A percentile compares a stretch with the other conserved stretches of the same genome.
Conservation (phyloP, 2,888 invertebrate genomes). For the Drosophila macrospina region DNA sequence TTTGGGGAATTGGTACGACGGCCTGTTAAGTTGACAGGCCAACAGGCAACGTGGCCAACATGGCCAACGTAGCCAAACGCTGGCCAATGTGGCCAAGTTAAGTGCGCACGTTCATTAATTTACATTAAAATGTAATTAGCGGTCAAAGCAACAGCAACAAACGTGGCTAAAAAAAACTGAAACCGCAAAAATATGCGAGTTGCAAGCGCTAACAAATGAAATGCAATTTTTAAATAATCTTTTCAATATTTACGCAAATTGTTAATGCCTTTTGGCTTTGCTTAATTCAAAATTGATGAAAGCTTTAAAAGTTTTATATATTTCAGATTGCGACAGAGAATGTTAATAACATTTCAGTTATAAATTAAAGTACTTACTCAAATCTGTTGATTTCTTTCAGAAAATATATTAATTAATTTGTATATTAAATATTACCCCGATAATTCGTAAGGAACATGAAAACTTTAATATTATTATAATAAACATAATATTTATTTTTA, state of each 20-base stretch:
- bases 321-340: background rate
- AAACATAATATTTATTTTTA: too few species aligned
- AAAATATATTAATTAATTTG: too few species aligned
- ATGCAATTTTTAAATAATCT: constrained; percentile 60
- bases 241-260: constrained; percentile 27
- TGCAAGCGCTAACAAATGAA: constrained; percentile 46
- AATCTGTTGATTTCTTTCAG: too few species aligned
- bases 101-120: constrained; percentile 81
- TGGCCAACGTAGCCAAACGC: constrained; percentile 58
- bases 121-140: constrained; percentile 83
- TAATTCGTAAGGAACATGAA: too few species aligned
- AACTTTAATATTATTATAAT: too few species aligned
- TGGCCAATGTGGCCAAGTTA: constrained; percentile 69
- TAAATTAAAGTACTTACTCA: background rate
- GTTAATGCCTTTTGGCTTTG: background rate
- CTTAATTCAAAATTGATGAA: constrained; percentile 20
- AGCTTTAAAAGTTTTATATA: background rate
- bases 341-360: background rate
- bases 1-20: constrained; percentile 32
- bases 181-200: constrained; percentile 63
- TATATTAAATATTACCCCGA: too few species aligned
- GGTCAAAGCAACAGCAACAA: constrained; percentile 45
- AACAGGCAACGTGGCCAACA: constrained; percentile 20
- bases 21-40: too few species aligned
- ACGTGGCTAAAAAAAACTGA: constrained; percentile 27